Percentiles rank a stretch among this genome's conserved stretches.
Conservation (phyloP, 2,888 invertebrate species). For the Torymus auratus region DNA sequence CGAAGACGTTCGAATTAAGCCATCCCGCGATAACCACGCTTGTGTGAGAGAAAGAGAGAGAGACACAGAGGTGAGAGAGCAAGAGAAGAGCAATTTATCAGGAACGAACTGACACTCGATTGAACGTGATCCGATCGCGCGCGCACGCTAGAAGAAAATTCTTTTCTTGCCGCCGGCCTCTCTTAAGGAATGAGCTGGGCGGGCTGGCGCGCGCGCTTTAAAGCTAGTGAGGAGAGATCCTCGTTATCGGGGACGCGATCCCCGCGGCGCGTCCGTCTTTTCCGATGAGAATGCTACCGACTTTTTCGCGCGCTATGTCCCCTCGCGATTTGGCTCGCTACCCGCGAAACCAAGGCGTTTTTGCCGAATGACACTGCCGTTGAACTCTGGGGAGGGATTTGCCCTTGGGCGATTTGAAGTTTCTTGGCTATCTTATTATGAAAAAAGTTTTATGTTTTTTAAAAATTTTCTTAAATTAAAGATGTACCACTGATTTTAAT, state of each 20-base stretch:
- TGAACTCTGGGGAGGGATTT: too few species aligned
- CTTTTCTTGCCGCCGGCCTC: constrained; percentile 24
- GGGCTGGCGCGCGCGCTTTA: not conserved
- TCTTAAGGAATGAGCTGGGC: not conserved
- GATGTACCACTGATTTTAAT: too few species aligned
- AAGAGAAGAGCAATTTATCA: constrained; percentile 26
- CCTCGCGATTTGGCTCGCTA: too few species aligned
- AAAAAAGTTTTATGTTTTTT: too few species aligned
- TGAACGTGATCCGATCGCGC: constrained; percentile 28
- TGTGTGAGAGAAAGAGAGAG: not conserved
- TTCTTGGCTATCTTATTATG: too few species aligned
- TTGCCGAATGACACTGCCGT: too few species aligned
- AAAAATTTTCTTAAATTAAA: too few species aligned
- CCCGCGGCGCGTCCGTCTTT: not conserved
- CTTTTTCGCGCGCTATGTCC: too few species aligned
- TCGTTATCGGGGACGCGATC: constrained; percentile 24
- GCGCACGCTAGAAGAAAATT: constrained; percentile 24
- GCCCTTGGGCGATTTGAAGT: too few species aligned
- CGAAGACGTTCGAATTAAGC: constrained; percentile 26
- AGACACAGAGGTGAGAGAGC: not conserved
- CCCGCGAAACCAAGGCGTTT: too few species aligned
- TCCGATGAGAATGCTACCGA: too few species aligned
- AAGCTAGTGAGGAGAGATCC: not conserved
- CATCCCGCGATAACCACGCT: constrained; percentile 9
- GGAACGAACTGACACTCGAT: constrained; percentile 33